phyloP scores from a whole-genome alignment of 2,888 invertebrate genomes.

The Eurois occulta region DNA sequence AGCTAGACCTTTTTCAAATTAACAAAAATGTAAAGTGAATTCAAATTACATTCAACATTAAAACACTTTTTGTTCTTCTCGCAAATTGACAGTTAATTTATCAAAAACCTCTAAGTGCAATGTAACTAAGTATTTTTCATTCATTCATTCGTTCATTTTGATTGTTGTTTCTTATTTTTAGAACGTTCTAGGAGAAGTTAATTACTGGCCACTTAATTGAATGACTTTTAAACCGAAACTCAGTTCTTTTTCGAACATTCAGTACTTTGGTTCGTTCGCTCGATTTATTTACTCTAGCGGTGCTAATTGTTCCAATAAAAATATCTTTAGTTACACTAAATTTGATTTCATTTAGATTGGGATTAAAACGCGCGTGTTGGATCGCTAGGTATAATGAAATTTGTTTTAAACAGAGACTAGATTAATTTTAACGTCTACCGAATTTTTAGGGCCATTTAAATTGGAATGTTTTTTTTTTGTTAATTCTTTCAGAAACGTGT shows the following conservation, averaged over 20 bases:
- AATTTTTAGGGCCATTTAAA: constrained; percentile 3
- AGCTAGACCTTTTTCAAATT: constrained; percentile 13
- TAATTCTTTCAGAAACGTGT: not conserved
- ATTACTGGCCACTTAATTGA: constrained; percentile 62
- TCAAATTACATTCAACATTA: constrained; percentile 44
- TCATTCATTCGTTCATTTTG: constrained; percentile 38
- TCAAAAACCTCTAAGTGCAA: constrained; percentile 43
- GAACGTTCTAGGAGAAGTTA: constrained; percentile 54
- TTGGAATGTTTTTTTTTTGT: not conserved
- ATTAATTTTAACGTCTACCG: constrained; percentile 2
- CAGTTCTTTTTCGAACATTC: constrained; percentile 50
- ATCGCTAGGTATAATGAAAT: constrained; percentile 16
- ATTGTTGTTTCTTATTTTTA: constrained; percentile 55
- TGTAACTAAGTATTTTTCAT: constrained; percentile 43
- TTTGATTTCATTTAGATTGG: constrained; percentile 39
- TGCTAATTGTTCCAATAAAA: constrained; percentile 54
- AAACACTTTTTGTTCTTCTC: constrained; percentile 30
- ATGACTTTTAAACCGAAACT: constrained; percentile 56
- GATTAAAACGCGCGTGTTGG: constrained; percentile 20
- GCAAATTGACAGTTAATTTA: constrained; percentile 54
- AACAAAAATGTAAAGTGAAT: constrained; percentile 35
- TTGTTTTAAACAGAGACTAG: not conserved
- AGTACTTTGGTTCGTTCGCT: constrained; percentile 32
- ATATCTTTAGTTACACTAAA: constrained; percentile 49
- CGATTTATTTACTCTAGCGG: constrained; percentile 48